Evolutionary conservation across 2,797 vertebrate genomes (phyloP), one percentile per base, ranked within the genome.

Genomic region (Sciurus carolinensis): DNA sequence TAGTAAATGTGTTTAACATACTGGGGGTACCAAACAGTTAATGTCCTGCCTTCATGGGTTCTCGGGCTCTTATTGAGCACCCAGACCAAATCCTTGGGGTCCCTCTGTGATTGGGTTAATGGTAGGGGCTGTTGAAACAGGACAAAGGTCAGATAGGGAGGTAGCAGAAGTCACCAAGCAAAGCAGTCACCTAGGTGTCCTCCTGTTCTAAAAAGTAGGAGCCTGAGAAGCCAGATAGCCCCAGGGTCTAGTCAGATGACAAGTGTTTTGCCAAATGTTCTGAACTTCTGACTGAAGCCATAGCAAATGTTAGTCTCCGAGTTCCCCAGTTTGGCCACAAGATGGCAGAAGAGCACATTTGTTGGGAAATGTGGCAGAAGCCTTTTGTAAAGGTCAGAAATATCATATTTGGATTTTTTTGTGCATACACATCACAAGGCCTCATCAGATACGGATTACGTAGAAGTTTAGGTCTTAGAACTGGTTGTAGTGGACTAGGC

Each of bases 311-410:
- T n/a, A 30, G n/a, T 66, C 66, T 57, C 77, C 18, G 36, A 87
- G 36, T 95, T 75, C 50, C 39, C 62, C 7, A 1, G 7, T 0
- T 17, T 76, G 77, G 64, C 94, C 97, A 92, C 94, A 47, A 90
- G 95, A 30, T 90, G 96, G 95, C 97, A 57, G 84, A 84, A 54
- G 69, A 95, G 90, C 33, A 87, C 87, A 30, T 4, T 2, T 24
- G 59, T 62, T 26, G 22, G 30, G 33, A 76, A 69, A 15, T 26
- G 52, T 3, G 33, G 18, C 42, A 57, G 86, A 95, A 75, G 57
- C 26, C 30, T 87, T 90, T 64, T n/a, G 54, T 67, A 42, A 75
- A 47, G 7, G 66, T 86, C 69, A 71, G 50, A 85, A 90, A 69
- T 62, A 22, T 11, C 62, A 71, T 54, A 17, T 9, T 42, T 20